phyloP scores from a whole-genome alignment of 2,113 vertebrate species.

The Hystrix cristata region DNA sequence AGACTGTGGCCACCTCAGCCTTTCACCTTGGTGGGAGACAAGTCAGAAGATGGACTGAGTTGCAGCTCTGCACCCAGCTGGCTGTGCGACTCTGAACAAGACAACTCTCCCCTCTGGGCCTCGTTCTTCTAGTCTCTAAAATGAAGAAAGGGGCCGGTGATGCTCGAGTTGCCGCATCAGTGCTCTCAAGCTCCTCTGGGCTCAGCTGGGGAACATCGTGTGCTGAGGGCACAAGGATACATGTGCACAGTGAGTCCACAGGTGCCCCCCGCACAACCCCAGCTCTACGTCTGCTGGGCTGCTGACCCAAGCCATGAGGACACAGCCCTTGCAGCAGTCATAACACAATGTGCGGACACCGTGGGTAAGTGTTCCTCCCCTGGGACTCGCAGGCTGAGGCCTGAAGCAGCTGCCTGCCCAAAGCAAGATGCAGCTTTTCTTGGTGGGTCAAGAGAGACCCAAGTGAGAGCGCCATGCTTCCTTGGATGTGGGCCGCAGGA shows the following conservation, averaged over 20 bases:
- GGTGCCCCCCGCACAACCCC: not conserved
- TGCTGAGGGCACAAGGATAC: accelerated
- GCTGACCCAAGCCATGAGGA: not conserved
- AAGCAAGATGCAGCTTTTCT: slow-evolving; percentile 40
- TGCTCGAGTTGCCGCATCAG: not conserved
- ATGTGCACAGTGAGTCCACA: not conserved
- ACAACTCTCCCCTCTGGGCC: not conserved
- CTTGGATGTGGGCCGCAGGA: not conserved
- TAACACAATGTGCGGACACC: not conserved
- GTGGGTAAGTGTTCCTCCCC: not conserved
- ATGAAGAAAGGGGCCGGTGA: too few species aligned
- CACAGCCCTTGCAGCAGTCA: not conserved
- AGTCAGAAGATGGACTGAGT: not conserved
- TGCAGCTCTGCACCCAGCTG: not conserved
- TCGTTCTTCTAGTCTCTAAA: not conserved
- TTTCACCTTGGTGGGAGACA: not conserved
- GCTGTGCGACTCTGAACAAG: not conserved
- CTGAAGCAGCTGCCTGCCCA: not conserved
- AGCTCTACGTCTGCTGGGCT: not conserved
- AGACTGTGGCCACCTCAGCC: not conserved
- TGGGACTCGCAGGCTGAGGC: not conserved
- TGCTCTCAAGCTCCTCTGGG: not conserved
- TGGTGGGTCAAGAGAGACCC: not conserved
- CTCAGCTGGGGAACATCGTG: not conserved
- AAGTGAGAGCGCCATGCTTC: not conserved